Percentiles rank a stretch among this genome's conserved stretches.
Evolutionary conservation across 1,140 invertebrate species (phyloP).

Genomic region (Microplitis mediator): DNA sequence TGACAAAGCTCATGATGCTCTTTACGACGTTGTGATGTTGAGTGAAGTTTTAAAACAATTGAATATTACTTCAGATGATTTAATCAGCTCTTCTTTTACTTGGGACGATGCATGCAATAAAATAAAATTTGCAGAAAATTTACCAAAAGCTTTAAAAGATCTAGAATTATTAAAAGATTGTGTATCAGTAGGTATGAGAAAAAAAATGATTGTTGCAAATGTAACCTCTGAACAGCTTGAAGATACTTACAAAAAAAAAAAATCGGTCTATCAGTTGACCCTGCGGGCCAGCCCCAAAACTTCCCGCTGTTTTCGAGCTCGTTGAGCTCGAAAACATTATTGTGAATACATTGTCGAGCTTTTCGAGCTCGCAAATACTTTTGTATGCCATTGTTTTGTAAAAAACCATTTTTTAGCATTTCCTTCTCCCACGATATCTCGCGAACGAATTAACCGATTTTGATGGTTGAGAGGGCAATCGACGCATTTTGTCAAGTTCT

Average conservation of each 20-base stretch:
- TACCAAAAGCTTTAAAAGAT: constrained; percentile 7
- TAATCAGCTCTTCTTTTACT: background rate
- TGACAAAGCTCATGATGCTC: constrained; percentile 20
- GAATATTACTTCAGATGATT: constrained; percentile 2
- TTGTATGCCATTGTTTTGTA: too few relatives aligned
- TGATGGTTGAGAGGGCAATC: too few relatives aligned
- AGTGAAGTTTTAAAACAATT: constrained; percentile 14
- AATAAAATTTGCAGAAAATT: constrained; percentile 11
- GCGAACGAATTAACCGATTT: too few relatives aligned
- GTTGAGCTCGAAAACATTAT: too few relatives aligned
- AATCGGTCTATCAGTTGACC: too few relatives aligned
- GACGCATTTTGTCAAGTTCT: too few relatives aligned
- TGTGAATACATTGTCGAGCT: too few relatives aligned
- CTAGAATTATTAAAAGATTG: constrained; percentile 10
- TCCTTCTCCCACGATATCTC: too few relatives aligned
- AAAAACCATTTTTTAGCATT: too few relatives aligned
- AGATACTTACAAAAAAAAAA: constrained; percentile 3
- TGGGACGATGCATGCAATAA: constrained; percentile 8
- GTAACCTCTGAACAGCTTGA: constrained; percentile 6
- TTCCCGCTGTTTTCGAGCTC: too few relatives aligned
- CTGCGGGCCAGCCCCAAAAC: too few relatives aligned
- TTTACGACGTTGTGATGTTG: constrained; percentile 17
- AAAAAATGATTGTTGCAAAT: constrained; percentile 23
- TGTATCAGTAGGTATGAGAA: constrained; percentile 11
- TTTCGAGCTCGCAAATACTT: too few relatives aligned